These are phyloP conservation scores for Mesocricetus auratus DNA, from an alignment of 2,113 vertebrate species.

Conservation along the genomic window DNA sequence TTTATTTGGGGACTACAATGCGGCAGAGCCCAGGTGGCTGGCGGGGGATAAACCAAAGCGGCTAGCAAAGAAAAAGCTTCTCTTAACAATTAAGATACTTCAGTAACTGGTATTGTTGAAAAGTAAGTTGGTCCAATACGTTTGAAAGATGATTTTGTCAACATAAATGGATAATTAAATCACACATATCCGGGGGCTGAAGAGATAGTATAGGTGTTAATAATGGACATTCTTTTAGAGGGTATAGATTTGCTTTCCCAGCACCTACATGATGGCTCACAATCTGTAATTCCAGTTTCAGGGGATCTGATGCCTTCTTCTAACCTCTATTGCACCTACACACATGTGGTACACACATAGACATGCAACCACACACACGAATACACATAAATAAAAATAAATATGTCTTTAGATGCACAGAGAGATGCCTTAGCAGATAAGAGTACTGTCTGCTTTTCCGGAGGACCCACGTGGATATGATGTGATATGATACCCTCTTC, in stretches of 20 bases:
- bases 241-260: background rate
- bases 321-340: background rate
- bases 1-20: too few relatives aligned
- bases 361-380: background rate
- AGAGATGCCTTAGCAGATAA: background rate
- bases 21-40: too few relatives aligned
- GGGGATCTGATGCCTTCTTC: background rate
- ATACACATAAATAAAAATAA: background rate
- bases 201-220: background rate
- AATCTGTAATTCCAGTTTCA: background rate
- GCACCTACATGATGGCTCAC: background rate
- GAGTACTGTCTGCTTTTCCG: background rate
- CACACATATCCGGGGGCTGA: background rate
- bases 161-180: constrained; percentile 2
- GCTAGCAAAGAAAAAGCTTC: too few relatives aligned
- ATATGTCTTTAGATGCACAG: background rate
- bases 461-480: background rate
- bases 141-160: constrained; percentile 38
- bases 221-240: background rate
- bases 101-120: background rate
- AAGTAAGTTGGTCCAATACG: background rate
- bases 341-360: background rate
- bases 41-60: too few relatives aligned
- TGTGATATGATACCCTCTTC: background rate
- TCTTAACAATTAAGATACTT: too few relatives aligned